Evolutionary conservation across 2,888 invertebrate species (phyloP), one percentile per base, ranked within the genome.

Genomic region (Malthinus seriepunctatus): DNA sequence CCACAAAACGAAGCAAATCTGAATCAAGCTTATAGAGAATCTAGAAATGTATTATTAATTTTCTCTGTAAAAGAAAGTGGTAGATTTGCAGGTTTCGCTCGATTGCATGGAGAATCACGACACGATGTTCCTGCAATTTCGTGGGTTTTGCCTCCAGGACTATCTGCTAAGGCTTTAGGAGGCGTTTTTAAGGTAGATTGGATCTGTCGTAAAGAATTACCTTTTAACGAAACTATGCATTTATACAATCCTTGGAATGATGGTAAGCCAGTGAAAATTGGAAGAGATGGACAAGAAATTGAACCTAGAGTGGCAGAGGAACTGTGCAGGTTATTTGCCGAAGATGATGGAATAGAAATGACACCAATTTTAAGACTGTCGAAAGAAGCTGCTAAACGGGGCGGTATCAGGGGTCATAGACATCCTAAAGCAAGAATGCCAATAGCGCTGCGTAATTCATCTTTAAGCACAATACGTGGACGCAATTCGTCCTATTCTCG

Each of bases 21-120:
- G 50, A 97, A 97, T 80, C 93, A 94, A 80, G 97, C 97, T 0
- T 96, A 89, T 72, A 88, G 89, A 76, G 95, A 96, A 76, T 90
- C 92, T 32, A 86, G 95, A 72, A 98, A 97, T 81, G 97, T 98
- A 6, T 83, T 98, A 63, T 83, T 98, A 51, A 90, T 98, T 73
- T 98, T 96, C 82, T 97, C 97, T 53, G 97, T 98, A 0, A 97
- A 97, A 78, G 97, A 97, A 81, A 97, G 97, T 81, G 97, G 97
- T 38, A 93, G 93, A 78, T 93, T 93, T 81, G 90, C 91, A 72
- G 97, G 97, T 0, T 97, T 96, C 81, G 97, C 97, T 7, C 85
- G 98, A 59, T 82, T 98, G 69, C 87, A 88, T 54, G 89, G 91
- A 45, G 94, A 94, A 75, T 95, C 96, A 1, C 86, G 94, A 51